These are phyloP conservation scores for Thunnus maccoyii DNA, from an alignment of 2,113 vertebrate genomes.

Conservation along the genomic window DNA sequence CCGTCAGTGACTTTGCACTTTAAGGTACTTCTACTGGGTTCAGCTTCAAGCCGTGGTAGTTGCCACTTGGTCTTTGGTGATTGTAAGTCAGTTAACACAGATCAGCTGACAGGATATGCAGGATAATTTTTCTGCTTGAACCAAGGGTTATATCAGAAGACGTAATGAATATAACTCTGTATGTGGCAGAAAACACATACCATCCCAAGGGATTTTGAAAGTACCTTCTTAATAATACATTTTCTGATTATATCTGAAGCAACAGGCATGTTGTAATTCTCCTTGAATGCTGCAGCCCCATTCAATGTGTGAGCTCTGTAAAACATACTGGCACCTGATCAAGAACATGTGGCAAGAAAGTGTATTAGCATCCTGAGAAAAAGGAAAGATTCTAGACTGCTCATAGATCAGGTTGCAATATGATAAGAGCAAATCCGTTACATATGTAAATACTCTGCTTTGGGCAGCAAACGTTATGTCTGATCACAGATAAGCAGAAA, in stretches of 20 bases:
- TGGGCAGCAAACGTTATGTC: conserved; percentile 38
- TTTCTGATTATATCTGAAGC: background rate
- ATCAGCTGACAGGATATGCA: conserved; percentile 26
- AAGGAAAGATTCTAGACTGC: conserved; percentile 1
- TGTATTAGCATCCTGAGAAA: conserved; percentile 15
- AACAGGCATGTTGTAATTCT: conserved; percentile 11
- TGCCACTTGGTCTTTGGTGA: background rate
- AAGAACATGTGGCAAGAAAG: conserved; percentile 5
- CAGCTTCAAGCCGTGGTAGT: no score
- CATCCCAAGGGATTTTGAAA: background rate
- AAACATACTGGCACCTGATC: conserved; percentile 33
- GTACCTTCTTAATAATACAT: background rate
- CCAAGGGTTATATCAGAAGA: background rate
- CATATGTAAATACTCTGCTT: conserved; percentile 51
- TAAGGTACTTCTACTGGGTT: no score
- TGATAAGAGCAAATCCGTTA: conserved; percentile 45
- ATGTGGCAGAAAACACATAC: background rate
- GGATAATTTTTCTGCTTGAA: conserved; percentile 2
- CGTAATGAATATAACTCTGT: no score
- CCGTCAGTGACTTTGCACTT: no score
- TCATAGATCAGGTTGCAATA: conserved; percentile 21
- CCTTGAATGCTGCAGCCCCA: background rate
- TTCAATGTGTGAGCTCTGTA: conserved; percentile 5
- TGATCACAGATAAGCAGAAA: conserved; percentile 43
- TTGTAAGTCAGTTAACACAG: conserved; percentile 21